Conservation (phyloP, 2,888 invertebrate species). For the Drosophila histrio region DNA sequence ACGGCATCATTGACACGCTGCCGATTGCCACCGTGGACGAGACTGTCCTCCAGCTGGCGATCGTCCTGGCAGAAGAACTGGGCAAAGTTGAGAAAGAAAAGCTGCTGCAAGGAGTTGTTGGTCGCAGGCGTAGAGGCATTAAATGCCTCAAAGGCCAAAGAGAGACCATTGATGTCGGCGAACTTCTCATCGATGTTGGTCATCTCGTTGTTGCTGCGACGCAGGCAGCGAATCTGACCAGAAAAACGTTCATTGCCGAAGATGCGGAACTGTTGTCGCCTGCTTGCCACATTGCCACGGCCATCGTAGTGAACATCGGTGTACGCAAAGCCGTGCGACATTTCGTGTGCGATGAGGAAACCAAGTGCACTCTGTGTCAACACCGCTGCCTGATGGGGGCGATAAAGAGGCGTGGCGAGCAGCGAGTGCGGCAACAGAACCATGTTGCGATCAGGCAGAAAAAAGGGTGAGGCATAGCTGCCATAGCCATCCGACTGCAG, state of each 20-base stretch:
- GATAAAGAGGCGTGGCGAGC: slow-evolving; percentile 36
- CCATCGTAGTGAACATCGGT: slow-evolving; percentile 13
- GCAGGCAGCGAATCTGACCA: slow-evolving; percentile 24
- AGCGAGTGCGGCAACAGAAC: slow-evolving; percentile 51
- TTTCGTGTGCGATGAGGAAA: slow-evolving; percentile 55
- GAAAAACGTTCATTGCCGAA: neutral
- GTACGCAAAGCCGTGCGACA: slow-evolving; percentile 54
- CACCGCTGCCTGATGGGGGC: slow-evolving; percentile 16
- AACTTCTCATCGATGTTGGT: slow-evolving; percentile 49
- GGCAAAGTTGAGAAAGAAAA: slow-evolving; percentile 55
- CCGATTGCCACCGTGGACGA: slow-evolving; percentile 37
- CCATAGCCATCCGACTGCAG: slow-evolving; percentile 40
- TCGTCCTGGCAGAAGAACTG: slow-evolving; percentile 55
- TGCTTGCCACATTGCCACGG: slow-evolving; percentile 1
- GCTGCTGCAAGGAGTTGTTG: neutral
- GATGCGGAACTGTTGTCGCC: neutral
- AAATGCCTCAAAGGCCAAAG: slow-evolving; percentile 41
- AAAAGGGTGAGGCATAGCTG: slow-evolving; percentile 57
- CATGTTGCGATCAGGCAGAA: slow-evolving; percentile 25
- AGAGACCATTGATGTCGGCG: slow-evolving; percentile 48
- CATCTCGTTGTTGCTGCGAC: neutral
- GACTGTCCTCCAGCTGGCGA: neutral
- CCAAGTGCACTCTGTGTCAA: slow-evolving; percentile 46
- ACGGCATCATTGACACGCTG: slow-evolving; percentile 57
- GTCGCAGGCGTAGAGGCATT: neutral